These are phyloP conservation scores for Cephus pulcher DNA, from an alignment of 2,888 invertebrate species.

Conservation along the genomic window DNA sequence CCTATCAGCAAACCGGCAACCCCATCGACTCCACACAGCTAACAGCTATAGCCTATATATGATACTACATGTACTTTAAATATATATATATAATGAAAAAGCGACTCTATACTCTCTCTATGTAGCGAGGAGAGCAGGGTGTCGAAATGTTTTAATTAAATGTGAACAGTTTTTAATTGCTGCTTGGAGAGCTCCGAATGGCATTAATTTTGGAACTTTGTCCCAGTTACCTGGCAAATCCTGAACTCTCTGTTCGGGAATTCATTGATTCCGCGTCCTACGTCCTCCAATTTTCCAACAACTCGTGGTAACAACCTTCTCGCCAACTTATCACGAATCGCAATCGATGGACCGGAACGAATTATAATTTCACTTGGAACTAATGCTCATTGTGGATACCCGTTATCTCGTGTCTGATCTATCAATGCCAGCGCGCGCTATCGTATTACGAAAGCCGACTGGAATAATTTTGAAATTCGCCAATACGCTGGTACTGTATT, in stretches of 20 bases:
- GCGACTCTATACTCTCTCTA: background rate
- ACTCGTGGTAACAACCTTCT: background rate
- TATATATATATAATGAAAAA: background rate
- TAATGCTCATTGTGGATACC: background rate
- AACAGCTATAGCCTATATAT: background rate
- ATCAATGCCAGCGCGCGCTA: too few species aligned
- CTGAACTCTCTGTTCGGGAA: slow-evolving; percentile 20
- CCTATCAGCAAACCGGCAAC: slow-evolving; percentile 23
- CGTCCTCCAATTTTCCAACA: slow-evolving; percentile 24
- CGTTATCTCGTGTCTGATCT: background rate
- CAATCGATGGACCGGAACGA: background rate
- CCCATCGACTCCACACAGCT: slow-evolving; percentile 18
- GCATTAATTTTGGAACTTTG: slow-evolving; percentile 48
- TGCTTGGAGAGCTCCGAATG: slow-evolving; percentile 37
- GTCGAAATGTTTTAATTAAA: slow-evolving; percentile 53
- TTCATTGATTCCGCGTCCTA: slow-evolving; percentile 37
- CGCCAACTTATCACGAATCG: background rate
- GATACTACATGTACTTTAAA: background rate
- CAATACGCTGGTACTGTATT: background rate
- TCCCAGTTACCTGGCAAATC: slow-evolving; percentile 44
- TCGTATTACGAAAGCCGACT: background rate
- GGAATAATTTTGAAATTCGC: background rate
- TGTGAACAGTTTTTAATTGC: slow-evolving; percentile 56
- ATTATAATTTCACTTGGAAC: background rate
- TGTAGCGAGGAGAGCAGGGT: background rate